phyloP scores from a whole-genome alignment of 2,113 vertebrate species.

The Phylloscopus trochiloides region DNA sequence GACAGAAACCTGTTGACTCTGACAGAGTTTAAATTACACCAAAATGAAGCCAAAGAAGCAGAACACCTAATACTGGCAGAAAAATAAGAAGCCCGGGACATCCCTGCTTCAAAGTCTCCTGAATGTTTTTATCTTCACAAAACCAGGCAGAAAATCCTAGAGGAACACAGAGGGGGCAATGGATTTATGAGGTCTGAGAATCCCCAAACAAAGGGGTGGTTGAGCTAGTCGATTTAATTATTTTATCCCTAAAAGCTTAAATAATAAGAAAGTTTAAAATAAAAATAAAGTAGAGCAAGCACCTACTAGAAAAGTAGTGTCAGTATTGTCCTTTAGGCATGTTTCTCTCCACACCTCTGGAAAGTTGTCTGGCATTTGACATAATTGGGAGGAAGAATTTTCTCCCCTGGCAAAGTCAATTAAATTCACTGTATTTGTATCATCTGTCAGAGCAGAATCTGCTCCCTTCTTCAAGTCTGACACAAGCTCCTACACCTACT shows the following conservation, averaged over 20 bases:
- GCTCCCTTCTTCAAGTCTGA: neutral
- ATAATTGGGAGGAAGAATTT: conserved; percentile 40
- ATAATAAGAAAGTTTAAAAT: neutral
- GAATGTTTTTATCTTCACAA: neutral
- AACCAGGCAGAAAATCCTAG: neutral
- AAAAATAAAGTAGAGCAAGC: neutral
- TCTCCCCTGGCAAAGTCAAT: conserved; percentile 36
- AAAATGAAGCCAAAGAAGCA: neutral
- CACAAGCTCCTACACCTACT: conserved; percentile 17
- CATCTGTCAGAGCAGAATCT: neutral
- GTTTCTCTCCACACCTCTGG: neutral
- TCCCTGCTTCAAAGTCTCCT: neutral
- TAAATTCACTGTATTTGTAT: neutral
- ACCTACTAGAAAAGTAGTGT: neutral
- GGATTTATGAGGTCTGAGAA: neutral
- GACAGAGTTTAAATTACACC: neutral
- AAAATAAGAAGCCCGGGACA: neutral
- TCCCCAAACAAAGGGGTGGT: neutral
- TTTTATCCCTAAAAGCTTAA: neutral
- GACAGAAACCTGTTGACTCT: neutral
- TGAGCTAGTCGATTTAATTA: neutral
- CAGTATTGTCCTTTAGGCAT: neutral
- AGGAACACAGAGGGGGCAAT: neutral
- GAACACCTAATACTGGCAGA: neutral
- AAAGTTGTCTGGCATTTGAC: neutral